Evolutionary conservation across 1,140 invertebrate genomes (phyloP).

Genomic region (Microplitis demolitor): DNA sequence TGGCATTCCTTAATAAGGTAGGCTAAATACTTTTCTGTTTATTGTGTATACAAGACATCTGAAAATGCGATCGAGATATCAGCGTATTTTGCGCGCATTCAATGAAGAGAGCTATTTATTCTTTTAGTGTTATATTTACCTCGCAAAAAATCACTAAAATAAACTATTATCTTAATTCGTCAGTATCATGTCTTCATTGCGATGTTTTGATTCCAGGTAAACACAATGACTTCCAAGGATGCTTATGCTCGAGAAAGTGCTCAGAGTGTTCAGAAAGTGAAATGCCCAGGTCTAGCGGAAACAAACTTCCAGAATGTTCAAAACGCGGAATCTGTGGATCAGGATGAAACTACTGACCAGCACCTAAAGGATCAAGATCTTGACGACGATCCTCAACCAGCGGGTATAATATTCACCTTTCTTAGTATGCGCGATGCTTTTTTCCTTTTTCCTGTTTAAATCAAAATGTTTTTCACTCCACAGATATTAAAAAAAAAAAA

Average conservation of each 20-base stretch:
- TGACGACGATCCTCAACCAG: not conserved
- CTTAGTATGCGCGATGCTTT: no score
- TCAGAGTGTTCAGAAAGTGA: constrained; percentile 1
- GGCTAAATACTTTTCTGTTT: constrained; percentile 1
- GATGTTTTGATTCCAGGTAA: constrained; percentile 9
- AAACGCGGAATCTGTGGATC: not conserved
- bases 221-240: constrained; percentile 3
- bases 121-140: no score
- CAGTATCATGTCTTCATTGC: not conserved
- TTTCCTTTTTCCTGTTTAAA: no score
- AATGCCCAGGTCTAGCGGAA: not conserved
- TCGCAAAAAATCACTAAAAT: no score
- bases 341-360: constrained; percentile 9
- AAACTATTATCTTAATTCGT: constrained; percentile 1
- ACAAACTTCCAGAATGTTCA: constrained; percentile 8
- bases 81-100: no score
- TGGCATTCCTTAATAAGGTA: constrained; percentile 11
- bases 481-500: constrained; percentile 10
- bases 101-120: no score
- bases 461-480: no score
- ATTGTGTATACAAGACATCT: no score
- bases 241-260: not conserved
- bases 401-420: not conserved
- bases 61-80: no score
- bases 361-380: not conserved